These are phyloP conservation scores for Lepisosteus osseus DNA, from an alignment of 2,113 vertebrate genomes.

Conservation along the genomic window DNA sequence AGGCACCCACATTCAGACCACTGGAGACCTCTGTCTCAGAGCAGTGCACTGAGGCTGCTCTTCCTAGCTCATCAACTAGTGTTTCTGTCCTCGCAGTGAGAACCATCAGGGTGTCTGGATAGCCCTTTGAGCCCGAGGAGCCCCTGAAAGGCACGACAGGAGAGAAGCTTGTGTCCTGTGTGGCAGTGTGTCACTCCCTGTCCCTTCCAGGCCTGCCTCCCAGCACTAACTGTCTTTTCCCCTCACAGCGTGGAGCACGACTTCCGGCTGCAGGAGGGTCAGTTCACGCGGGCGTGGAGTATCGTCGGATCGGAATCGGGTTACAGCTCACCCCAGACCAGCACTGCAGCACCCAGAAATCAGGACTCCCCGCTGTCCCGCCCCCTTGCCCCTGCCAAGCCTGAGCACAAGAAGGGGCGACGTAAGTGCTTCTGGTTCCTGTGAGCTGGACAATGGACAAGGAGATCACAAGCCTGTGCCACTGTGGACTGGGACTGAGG, in stretches of 20 bases:
- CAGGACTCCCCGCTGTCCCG: conserved; percentile 10
- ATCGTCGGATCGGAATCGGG: conserved; percentile 56
- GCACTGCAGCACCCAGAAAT: background rate
- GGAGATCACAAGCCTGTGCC: no score
- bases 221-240: conserved; percentile 6
- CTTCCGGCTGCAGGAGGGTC: conserved; percentile 69
- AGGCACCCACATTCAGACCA: no score
- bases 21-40: no score
- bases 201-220: background rate
- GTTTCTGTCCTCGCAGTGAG: no score
- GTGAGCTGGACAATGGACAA: conserved; percentile 35
- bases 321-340: conserved; percentile 44
- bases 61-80: no score
- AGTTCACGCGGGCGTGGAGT: conserved; percentile 67
- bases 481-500: no score
- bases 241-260: conserved; percentile 64
- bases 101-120: no score
- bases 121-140: no score
- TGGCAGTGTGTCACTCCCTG: background rate
- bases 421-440: conserved; percentile 75
- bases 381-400: conserved; percentile 31
- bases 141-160: no score
- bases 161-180: no score
- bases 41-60: no score
- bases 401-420: conserved; percentile 57